phyloP scores from a whole-genome alignment of 2,888 invertebrate genomes.

The Ichneumoninae sp. region DNA sequence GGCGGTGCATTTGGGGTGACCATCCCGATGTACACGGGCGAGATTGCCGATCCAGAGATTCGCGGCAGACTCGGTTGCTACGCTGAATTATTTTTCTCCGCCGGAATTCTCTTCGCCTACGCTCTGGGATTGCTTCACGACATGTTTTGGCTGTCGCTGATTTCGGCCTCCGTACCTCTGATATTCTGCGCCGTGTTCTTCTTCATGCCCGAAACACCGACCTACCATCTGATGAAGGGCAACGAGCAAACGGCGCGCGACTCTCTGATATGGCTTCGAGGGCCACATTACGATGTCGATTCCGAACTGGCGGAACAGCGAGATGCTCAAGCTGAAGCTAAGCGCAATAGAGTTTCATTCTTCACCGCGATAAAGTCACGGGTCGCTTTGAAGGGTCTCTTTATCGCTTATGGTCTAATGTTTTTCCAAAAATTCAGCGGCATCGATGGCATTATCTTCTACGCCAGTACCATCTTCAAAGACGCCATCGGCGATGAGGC shows the following conservation, averaged over 20 bases:
- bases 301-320: conserved; percentile 88
- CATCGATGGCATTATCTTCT: conserved; percentile 93
- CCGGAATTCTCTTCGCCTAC: conserved; percentile 93
- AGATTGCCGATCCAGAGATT: conserved; percentile 93
- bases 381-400: conserved; percentile 88
- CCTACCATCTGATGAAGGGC: conserved; percentile 88
- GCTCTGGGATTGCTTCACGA: conserved; percentile 86
- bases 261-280: conserved; percentile 91
- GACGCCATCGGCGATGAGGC: conserved; percentile 86
- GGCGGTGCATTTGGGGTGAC: conserved; percentile 93
- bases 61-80: conserved; percentile 94
- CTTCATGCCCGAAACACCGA: conserved; percentile 95
- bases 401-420: conserved; percentile 93
- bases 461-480: conserved; percentile 90
- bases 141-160: conserved; percentile 87
- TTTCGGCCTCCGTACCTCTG: conserved; percentile 89
- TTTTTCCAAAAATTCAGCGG: conserved; percentile 95
- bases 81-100: conserved; percentile 93
- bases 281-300: conserved; percentile 88
- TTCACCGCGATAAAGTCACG: conserved; percentile 86
- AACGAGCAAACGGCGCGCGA: conserved; percentile 88
- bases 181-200: conserved; percentile 90
- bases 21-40: conserved; percentile 93
- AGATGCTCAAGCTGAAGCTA: conserved; percentile 85
- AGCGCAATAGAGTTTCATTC: conserved; percentile 86